Conservation (phyloP, 2,888 invertebrate genomes). For the Drosophila koepferae region DNA sequence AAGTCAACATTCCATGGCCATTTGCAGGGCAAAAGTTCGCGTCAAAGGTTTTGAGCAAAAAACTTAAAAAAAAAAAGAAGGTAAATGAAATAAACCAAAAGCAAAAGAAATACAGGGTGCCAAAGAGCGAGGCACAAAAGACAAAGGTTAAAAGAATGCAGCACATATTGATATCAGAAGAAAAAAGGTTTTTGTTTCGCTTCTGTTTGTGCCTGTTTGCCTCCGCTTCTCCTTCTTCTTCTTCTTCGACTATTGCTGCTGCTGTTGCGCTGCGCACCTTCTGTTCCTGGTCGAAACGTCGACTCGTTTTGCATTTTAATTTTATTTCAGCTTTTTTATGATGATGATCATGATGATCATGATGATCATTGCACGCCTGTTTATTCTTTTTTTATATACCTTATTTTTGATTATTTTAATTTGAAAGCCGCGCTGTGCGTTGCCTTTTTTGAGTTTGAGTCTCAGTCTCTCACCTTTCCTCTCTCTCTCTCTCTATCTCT, state of each 20-base stretch:
- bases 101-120: slow-evolving; percentile 46
- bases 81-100: slow-evolving; percentile 23
- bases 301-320: slow-evolving; percentile 83
- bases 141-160: slow-evolving; percentile 68
- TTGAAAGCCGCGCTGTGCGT: slow-evolving; percentile 66
- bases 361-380: slow-evolving; percentile 59
- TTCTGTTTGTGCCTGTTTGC: slow-evolving; percentile 55
- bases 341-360: slow-evolving; percentile 28
- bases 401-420: slow-evolving; percentile 80
- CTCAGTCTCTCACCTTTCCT: slow-evolving; percentile 33
- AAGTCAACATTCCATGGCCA: slow-evolving; percentile 79
- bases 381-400: slow-evolving; percentile 60
- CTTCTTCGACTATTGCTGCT: neutral
- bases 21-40: slow-evolving; percentile 82
- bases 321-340: slow-evolving; percentile 44
- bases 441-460: slow-evolving; percentile 44
- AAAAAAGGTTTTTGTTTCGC: slow-evolving; percentile 50
- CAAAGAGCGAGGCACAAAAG: slow-evolving; percentile 62
- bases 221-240: neutral
- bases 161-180: slow-evolving; percentile 69
- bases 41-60: slow-evolving; percentile 77
- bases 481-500: slow-evolving; percentile 1
- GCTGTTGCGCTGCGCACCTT: slow-evolving; percentile 37
- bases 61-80: slow-evolving; percentile 5
- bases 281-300: slow-evolving; percentile 38